A percentile compares a stretch with the other conserved stretches of the same genome.
These are phyloP conservation scores for Picathartes gymnocephalus DNA, from an alignment of 2,113 vertebrate species.

Conservation along the genomic window DNA sequence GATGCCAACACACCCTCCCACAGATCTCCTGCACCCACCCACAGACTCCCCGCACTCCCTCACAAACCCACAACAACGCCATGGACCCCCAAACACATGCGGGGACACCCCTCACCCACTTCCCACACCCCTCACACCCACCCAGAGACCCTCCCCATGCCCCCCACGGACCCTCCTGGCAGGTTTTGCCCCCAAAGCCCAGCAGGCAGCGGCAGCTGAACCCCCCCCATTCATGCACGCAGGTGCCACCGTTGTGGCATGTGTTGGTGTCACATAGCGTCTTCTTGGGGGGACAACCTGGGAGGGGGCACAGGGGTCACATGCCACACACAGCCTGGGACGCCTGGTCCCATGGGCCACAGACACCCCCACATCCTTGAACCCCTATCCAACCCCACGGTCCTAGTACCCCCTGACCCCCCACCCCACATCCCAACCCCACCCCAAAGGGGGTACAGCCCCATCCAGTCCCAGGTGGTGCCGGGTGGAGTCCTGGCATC, in stretches of 20 bases:
- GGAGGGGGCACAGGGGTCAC: not conserved
- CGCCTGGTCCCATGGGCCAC: not conserved
- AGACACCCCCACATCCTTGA: not conserved
- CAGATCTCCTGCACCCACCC: not conserved
- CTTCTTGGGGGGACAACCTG: conserved; percentile 89
- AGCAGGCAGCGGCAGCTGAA: conserved; percentile 88
- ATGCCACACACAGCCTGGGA: not conserved
- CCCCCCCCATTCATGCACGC: conserved; percentile 86
- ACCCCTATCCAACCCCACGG: not conserved
- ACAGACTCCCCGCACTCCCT: not conserved
- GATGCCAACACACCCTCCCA: not conserved
- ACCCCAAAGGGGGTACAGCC: not conserved
- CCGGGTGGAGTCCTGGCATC: not conserved
- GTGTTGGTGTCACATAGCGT: conserved; percentile 83
- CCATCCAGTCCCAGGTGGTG: not conserved
- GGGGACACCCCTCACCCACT: not conserved
- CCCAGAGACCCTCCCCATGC: not conserved
- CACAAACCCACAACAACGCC: not conserved
- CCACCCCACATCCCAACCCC: not conserved
- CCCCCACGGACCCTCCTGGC: conserved; percentile 67
- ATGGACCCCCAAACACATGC: not conserved
- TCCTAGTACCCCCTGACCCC: not conserved
- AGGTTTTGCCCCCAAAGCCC: conserved; percentile 87
- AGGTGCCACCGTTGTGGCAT: conserved; percentile 88
- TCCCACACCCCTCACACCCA: not conserved